Conservation (phyloP, 2,113 vertebrate genomes). For the Stictonetta naevosa region DNA sequence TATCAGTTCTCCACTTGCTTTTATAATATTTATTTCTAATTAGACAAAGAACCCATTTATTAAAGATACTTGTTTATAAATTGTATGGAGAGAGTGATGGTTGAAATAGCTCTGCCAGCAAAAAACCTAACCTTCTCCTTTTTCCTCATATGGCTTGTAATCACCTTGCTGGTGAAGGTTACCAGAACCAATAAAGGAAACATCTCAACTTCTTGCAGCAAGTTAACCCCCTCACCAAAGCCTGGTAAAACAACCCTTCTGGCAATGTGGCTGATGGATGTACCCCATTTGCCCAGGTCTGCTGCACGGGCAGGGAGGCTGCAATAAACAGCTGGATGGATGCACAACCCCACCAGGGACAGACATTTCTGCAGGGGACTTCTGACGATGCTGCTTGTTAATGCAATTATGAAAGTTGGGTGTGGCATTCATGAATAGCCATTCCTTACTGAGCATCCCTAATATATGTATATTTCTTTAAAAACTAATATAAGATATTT, state of each 20-base stretch:
- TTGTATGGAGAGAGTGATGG: neutral
- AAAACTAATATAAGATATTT: neutral
- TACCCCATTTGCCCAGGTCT: neutral
- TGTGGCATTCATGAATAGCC: neutral
- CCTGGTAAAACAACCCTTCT: neutral
- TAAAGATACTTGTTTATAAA: neutral
- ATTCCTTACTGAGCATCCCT: neutral
- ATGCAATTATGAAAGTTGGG: neutral
- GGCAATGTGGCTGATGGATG: rapidly evolving
- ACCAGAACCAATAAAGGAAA: neutral
- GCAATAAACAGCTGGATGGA: neutral
- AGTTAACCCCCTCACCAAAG: neutral
- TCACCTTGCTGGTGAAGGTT: neutral
- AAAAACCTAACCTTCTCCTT: neutral
- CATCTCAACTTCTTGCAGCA: neutral
- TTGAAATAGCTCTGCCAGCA: neutral
- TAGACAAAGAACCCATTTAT: neutral
- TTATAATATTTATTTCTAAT: neutral
- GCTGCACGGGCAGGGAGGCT: rapidly evolving
- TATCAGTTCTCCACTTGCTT: neutral
- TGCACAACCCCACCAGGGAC: neutral
- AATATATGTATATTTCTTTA: neutral
- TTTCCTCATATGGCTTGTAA: neutral
- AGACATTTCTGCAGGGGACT: neutral
- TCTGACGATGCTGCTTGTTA: neutral